Percentiles rank a stretch among this genome's conserved stretches.
These are phyloP conservation scores for Palythoa caribaeorum DNA, from an alignment of 92 coral and sea anemone genomes.

Conservation along the genomic window DNA sequence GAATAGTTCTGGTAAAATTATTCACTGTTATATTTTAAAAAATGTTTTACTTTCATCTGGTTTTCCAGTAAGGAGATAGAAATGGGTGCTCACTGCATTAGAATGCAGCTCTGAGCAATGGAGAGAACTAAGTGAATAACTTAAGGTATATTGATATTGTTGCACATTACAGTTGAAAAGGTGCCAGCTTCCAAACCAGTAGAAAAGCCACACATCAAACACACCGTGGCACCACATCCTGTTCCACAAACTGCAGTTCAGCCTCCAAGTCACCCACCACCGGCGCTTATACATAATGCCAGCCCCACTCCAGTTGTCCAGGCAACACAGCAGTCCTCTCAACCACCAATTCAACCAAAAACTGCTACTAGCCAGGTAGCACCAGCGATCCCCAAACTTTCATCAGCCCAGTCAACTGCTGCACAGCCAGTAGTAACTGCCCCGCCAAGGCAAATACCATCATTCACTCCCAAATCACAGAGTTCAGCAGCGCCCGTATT, in stretches of 20 bases:
- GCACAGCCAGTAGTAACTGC: slow-evolving; percentile 8
- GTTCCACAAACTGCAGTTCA: background rate
- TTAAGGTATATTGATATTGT: background rate
- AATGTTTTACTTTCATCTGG: too few species aligned
- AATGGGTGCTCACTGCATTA: too few species aligned
- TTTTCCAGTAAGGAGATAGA: too few species aligned
- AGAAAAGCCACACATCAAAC: slow-evolving; percentile 25
- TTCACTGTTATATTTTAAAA: too few species aligned
- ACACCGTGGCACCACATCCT: slow-evolving; percentile 4
- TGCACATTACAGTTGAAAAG: slow-evolving; percentile 26
- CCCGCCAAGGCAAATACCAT: slow-evolving; percentile 16
- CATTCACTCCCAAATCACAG: slow-evolving; percentile 41
- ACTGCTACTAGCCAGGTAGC: background rate
- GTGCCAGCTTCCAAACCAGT: slow-evolving; percentile 20
- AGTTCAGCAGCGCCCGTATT: slow-evolving; percentile 11
- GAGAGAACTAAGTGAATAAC: background rate
- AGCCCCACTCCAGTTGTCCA: slow-evolving; percentile 18
- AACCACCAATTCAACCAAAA: background rate
- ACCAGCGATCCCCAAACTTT: background rate
- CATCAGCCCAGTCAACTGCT: background rate
- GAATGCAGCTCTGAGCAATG: too few species aligned
- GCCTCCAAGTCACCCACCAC: slow-evolving; percentile 16
- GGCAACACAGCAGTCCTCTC: background rate
- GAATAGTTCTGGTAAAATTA: too few species aligned
- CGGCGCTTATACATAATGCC: slow-evolving; percentile 17